Conservation (phyloP, 2,888 invertebrate genomes). For the Eupithecia pulchellata region DNA sequence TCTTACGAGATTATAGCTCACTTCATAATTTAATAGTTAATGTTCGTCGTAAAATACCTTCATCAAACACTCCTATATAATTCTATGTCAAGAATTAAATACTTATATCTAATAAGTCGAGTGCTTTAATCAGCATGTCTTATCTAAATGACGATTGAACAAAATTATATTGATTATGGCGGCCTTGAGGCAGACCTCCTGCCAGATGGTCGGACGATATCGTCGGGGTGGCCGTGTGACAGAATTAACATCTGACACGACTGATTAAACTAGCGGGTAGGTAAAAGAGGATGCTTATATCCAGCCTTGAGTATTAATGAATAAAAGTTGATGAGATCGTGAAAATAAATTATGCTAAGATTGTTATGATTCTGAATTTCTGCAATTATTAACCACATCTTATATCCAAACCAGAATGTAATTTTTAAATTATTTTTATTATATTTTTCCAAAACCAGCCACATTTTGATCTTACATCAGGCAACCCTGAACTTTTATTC, state of each 20-base stretch:
- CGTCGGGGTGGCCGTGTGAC: not conserved
- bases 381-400: not conserved
- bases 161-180: not conserved
- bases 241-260: not conserved
- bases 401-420: not conserved
- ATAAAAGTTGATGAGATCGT: too few species aligned
- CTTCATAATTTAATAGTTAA: not conserved
- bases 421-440: not conserved
- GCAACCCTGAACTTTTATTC: conserved; percentile 39
- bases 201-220: not conserved
- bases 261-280: not conserved
- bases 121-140: not conserved
- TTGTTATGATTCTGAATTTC: not conserved
- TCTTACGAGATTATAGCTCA: too few species aligned
- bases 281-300: not conserved
- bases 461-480: not conserved
- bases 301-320: too few species aligned
- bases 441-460: not conserved
- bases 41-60: not conserved
- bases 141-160: not conserved
- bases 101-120: not conserved
- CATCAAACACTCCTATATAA: too few species aligned
- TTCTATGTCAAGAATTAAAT: too few species aligned
- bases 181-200: not conserved
- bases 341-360: too few species aligned